Base-by-base conservation (phyloP, 2,888 invertebrate genomes). In the Kryphioiulus occultus region DNA sequence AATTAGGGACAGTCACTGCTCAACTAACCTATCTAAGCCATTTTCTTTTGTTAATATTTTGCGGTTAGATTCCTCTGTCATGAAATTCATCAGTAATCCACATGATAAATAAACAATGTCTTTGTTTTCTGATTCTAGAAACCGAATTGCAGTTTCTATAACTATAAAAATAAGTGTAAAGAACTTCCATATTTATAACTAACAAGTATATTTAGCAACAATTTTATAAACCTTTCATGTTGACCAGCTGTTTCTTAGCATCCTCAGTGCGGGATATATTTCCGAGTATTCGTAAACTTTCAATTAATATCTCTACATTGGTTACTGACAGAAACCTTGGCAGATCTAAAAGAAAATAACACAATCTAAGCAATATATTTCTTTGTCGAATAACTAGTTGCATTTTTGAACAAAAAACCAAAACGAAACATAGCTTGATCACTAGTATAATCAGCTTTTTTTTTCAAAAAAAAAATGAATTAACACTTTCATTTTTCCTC, bases 41-140 rank as follows among this genome's bases (percentile, higher is more conserved):
- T 93, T 89, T 93, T 93, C 89, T 93, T 93, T 89, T 93, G 94
- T 17, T 94, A 93, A 91, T 94, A 32, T 42, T 32, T 39, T 35
- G 32, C 87, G n/a, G 68, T 92, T 92, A 32, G 92, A 92, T 87
- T 92, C 91, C 89, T 93, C 93, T 15, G 91, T 91, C 92, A 92
- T 94, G 90, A 97, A 94, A 93, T 97, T 97, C 30, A 97, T 96
- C 86, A 97, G 93, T 68, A 97, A 96, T 0, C 97, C 97, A 88
- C 95, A 95, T 1, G 96, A 95, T 9, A 96, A 95, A 91, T 95
- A 95, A 0, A 96, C 94, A 22, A 96, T 93, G 90, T 95, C 95
- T 85, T 94, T 92, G 44, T 83, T 84, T 42, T 94, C 94, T 92
- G 92, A 91, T 90, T 94, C 93, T 85, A 92, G 89, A 89, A 92